Evolutionary conservation across 2,888 invertebrate species (phyloP), one percentile per base, ranked within the genome.

Genomic region (Chymomyza caudatula): DNA sequence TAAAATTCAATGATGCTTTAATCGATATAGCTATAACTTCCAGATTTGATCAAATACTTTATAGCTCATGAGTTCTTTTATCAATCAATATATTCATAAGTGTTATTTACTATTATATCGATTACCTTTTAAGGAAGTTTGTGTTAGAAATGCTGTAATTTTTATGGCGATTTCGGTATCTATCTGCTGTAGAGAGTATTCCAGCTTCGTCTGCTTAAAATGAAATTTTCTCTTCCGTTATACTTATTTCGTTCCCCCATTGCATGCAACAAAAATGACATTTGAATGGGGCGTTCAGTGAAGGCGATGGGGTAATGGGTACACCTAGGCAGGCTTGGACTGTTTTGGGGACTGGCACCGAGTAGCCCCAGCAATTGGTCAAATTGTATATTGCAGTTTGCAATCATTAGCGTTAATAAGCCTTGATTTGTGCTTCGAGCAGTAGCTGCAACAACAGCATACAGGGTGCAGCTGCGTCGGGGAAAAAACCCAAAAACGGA

Each of bases 371-470:
- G 74, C 80, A 80, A 82, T 82, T 85, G 82, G 85, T 82, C 85
- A 85, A 77, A 61, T 68, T 77, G 83, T 85, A 23, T 29, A 20
- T 20, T 20, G 20, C 29, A 37, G 11, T 11, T 37, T 37, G 79
- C 77, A 82, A 76, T 81, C 85, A 81, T 81, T 85, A 81, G 75
- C 83, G 77, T 81, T 85, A 81, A 81, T 81, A 82, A 80, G 71
- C 80, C 63, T 65, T 56, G 65, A 49, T 49, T 49, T 49, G 49
- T 17, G 49, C 49, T 49, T 49, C 3, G 49, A 49, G 49, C 20
- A 20, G 20, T 49, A 5, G 51, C 56, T 17, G 58, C 61, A n/a
- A 2, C 55, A 52, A 57, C 63, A 53, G 15, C 25, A 37, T 13
- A 5, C 19, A 44, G 6, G 22, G 19, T 29, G 37, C 22, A 20